These are phyloP conservation scores for Netelia fuscicornis DNA, from an alignment of 2,888 invertebrate genomes.

Conservation along the genomic window DNA sequence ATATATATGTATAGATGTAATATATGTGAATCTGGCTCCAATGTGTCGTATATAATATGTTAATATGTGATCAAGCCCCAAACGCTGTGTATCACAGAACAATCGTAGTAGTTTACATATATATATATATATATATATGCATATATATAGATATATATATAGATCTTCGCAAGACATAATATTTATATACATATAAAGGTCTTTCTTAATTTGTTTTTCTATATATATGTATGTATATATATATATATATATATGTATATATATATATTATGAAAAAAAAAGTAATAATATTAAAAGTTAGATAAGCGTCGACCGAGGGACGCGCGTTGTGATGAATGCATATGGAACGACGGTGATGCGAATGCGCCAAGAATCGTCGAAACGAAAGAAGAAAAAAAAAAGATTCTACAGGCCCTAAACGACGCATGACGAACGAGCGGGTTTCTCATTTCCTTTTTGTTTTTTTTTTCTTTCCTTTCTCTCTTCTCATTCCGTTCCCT, in stretches of 20 bases:
- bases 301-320: conserved; percentile 82
- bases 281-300: conserved; percentile 82
- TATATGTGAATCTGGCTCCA: conserved; percentile 45
- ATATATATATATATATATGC: conserved; percentile 74
- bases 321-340: conserved; percentile 79
- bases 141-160: conserved; percentile 78
- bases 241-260: conserved; percentile 20
- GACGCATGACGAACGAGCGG: background rate
- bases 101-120: conserved; percentile 83
- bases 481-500: background rate
- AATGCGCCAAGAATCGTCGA: background rate
- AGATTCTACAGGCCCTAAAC: background rate
- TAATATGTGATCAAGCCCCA: conserved; percentile 84
- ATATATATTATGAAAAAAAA: conserved; percentile 50
- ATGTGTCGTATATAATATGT: conserved; percentile 59
- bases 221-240: conserved; percentile 51
- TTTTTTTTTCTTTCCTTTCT: background rate
- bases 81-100: conserved; percentile 85
- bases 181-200: conserved; percentile 48
- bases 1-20: conserved; percentile 72
- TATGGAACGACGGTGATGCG: conserved; percentile 79
- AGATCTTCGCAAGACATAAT: conserved; percentile 76
- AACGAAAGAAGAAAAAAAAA: background rate
- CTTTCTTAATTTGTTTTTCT: conserved; percentile 15
- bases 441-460: background rate